phyloP scores from a whole-genome alignment of 2,888 invertebrate genomes.

The Drosophila pegasa region DNA sequence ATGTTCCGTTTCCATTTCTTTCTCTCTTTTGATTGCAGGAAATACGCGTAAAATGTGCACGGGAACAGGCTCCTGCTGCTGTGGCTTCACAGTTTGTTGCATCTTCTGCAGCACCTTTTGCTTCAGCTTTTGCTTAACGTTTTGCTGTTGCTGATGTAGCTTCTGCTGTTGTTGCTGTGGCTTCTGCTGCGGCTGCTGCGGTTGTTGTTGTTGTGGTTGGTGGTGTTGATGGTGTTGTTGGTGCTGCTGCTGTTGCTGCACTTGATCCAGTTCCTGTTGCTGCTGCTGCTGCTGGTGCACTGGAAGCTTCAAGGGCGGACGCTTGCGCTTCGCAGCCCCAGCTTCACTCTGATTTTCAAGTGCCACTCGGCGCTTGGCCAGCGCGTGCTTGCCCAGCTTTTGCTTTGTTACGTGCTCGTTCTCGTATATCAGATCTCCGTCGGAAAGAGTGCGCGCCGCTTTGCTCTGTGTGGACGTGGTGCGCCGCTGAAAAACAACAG shows the following conservation, averaged over 20 bases:
- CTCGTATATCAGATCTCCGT: constrained; percentile 77
- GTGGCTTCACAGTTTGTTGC: background rate
- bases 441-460: constrained; percentile 65
- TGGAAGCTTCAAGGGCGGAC: constrained; percentile 12
- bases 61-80: constrained; percentile 26
- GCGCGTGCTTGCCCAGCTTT: constrained; percentile 64
- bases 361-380: constrained; percentile 43
- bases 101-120: constrained; percentile 2
- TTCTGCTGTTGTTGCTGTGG: background rate
- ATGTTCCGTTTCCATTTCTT: constrained; percentile 51
- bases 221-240: background rate
- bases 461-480: constrained; percentile 52
- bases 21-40: constrained; percentile 57
- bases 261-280: constrained; percentile 21
- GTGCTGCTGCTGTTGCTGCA: background rate
- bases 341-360: constrained; percentile 16
- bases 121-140: background rate
- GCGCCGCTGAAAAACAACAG: constrained; percentile 41
- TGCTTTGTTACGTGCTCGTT: constrained; percentile 76
- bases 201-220: constrained; percentile 20
- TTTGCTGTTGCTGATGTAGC: constrained; percentile 14
- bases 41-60: constrained; percentile 13
- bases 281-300: constrained; percentile 11
- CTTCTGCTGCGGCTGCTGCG: constrained; percentile 3
- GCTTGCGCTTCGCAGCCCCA: constrained; percentile 29